Evolutionary conservation across 1,140 invertebrate genomes (phyloP), one percentile per base, ranked within the genome.

Genomic region (Heliconius melpomene): DNA sequence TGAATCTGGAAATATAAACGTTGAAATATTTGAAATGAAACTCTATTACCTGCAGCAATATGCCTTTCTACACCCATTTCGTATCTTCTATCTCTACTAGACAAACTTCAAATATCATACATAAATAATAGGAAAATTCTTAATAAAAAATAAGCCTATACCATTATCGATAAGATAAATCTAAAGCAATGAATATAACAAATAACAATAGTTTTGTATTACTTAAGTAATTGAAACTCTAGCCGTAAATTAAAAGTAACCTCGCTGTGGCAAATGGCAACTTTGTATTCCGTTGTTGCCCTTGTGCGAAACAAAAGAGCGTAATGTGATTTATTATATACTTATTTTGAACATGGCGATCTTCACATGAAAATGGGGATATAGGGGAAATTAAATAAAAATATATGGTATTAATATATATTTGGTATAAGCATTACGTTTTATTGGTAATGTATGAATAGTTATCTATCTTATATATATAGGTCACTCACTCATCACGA

Each of bases 161-260:
- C 0, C 54, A 26, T 57, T 23, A 57, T 7, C 20, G 23, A 57
- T 57, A 57, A 57, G 20, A 57, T 23, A 57, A 57, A 57, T 57
- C 1, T n/a, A 26, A 26, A 57, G n/a, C n/a, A 57, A n/a, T 57
- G 54, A 57, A 57, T 57, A 57, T 23, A 57, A 57, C 20, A 57
- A 57, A 57, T 57, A 20, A 57, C 20, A 26, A 57, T 57, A 57
- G 20, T 57, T n/a, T 57, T 57, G 20, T 57, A 16, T 57, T 57
- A 57, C 54, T 57, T 57, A 57, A 23, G 54, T 57, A 57, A 57
- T 57, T 57, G 54, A 57, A 57, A 57, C 54, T 57, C 54, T 57
- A 57, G 20, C n/a, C 54, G 54, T 57, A 57, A 57, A 57, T 57
- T 57, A 57, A 57, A 57, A 57, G 54, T 57, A 57, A 57, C 54